Base-by-base conservation (phyloP, 2,888 invertebrate species). In the Atrina japonica region DNA sequence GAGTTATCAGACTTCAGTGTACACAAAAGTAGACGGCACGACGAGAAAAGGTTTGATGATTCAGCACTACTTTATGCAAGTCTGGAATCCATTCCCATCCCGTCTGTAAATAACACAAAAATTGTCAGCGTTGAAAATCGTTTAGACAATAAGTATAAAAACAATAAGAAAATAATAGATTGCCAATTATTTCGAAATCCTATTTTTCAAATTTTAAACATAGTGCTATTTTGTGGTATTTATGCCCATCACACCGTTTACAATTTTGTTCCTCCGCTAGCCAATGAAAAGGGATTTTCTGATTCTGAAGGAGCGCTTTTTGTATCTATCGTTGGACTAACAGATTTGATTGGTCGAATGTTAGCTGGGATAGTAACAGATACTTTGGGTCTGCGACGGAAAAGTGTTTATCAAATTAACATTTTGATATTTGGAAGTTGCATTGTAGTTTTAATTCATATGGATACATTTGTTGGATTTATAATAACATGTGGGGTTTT, bases 301-400 rank as follows among this genome's bases (percentile, higher is more conserved):
- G 66, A 66, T 3, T 25, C 35, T 9, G 50, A 66, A 18, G 66
- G 66, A 1, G 56, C 66, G 1, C 7, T 66, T 16, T 9, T 18
- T 18, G 66, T 66, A 40, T 66, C 66, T 9, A 27, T 66, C 14
- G 41, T 66, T 1, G 66, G 66, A 14, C n/a, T 47, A 27, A 23
- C 45, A 21, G 66, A 66, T 40, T 30, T 66, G 11, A 21, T 59
- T 9, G 66, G 66, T 1, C 21, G 59, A 11, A 50, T 66, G 9
- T 27, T 29, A n/a, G 21, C 30, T 40, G 66, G 66, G 23, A 18
- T 41, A 29, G n/a, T 66, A 7, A 29, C 58, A 21, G 50, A 49
- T 5, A 21, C 40, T 9, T 18, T 41, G 1, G 27, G 35, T 6
- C 23, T 40, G 5, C 7, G 45, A 23, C 27, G 59, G 18, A 40